Percentiles rank a stretch among this genome's conserved stretches.
These are phyloP conservation scores for Etia nguti DNA, from an alignment of 2,113 vertebrate species.

Conservation along the genomic window DNA sequence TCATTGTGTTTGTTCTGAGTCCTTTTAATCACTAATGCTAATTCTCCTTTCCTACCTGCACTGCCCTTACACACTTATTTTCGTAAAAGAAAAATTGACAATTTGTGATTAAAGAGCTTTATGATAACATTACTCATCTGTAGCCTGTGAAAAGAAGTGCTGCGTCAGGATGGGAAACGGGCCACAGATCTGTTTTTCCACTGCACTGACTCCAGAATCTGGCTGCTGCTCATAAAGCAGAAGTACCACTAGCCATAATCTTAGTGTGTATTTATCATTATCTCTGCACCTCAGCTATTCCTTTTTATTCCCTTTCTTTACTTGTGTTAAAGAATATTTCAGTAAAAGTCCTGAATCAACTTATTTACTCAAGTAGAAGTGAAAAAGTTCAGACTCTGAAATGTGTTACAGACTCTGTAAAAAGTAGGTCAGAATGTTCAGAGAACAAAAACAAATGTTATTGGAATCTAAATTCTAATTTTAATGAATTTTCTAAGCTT, in stretches of 20 bases:
- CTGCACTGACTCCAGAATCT: slow-evolving; percentile 2
- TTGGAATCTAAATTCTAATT: background rate
- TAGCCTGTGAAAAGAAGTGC: background rate
- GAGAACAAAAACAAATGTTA: background rate
- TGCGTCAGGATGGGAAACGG: background rate
- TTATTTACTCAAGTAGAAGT: background rate
- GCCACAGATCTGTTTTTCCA: slow-evolving; percentile 36
- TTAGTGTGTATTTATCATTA: background rate
- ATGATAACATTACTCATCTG: background rate
- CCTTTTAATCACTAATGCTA: background rate
- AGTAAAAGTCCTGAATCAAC: background rate
- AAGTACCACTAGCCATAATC: background rate
- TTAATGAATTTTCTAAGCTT: background rate
- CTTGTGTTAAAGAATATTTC: background rate
- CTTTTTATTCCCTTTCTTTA: background rate
- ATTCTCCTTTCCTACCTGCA: background rate
- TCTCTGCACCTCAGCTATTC: background rate
- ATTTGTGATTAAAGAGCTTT: slow-evolving; percentile 6
- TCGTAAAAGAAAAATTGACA: background rate
- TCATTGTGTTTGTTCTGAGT: background rate
- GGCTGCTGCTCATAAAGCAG: background rate
- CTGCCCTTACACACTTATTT: background rate
- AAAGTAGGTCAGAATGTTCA: background rate
- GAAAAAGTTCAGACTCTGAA: background rate
- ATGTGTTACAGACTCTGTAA: background rate